Conservation (phyloP, 2,888 invertebrate species). For the Leptopilina drosophilae region DNA sequence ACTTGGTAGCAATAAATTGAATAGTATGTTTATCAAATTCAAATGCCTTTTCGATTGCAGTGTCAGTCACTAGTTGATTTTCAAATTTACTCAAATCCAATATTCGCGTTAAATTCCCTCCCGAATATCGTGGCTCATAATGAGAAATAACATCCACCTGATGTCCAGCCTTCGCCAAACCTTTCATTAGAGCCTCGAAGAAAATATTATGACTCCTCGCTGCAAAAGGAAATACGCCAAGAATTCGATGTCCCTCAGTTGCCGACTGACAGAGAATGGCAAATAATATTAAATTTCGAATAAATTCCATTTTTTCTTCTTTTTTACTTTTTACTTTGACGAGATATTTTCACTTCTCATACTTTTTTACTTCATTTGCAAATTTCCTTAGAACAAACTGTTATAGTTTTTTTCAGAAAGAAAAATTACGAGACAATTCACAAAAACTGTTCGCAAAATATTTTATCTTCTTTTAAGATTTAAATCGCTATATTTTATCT, state of each 20-base stretch:
- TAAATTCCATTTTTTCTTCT: not conserved
- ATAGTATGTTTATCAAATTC: conserved; percentile 49
- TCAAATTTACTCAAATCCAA: conserved; percentile 52
- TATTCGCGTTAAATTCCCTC: conserved; percentile 52
- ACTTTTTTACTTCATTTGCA: not conserved
- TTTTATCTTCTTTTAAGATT: too few species aligned
- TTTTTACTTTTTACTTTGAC: too few species aligned
- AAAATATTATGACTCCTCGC: conserved; percentile 78
- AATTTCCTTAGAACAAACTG: too few species aligned
- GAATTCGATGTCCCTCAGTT: conserved; percentile 54
- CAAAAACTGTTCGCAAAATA: too few species aligned
- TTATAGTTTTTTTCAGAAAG: too few species aligned
- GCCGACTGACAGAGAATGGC: not conserved
- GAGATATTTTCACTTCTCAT: not conserved
- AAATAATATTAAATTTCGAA: not conserved
- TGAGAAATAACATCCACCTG: conserved; percentile 70
- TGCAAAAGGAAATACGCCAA: conserved; percentile 76
- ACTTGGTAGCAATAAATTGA: conserved; percentile 44
- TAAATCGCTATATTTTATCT: too few species aligned
- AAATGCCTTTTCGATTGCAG: conserved; percentile 48
- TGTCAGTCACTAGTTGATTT: conserved; percentile 47
- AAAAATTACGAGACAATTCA: too few species aligned
- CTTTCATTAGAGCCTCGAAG: conserved; percentile 73
- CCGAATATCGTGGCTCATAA: conserved; percentile 53
- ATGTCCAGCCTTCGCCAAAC: conserved; percentile 76